Conservation (phyloP, 53 echinoderm and acorn worm species). For the Glandiceps talaboti region DNA sequence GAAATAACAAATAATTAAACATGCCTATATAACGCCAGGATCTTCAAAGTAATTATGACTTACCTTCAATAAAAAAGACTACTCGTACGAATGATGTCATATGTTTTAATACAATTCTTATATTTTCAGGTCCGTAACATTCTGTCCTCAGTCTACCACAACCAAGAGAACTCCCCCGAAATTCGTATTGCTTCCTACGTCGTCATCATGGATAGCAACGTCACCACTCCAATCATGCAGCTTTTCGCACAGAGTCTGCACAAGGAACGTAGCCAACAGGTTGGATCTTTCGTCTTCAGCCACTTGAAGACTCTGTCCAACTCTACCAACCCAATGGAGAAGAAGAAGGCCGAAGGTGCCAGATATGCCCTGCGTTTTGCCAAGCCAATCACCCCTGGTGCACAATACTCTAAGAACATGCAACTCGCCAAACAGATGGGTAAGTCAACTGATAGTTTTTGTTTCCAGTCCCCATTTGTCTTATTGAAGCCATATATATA, state of each 20-base stretch:
- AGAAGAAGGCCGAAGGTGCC: slow-evolving; percentile 9
- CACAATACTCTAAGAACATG: slow-evolving; percentile 35
- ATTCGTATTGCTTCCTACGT: slow-evolving; percentile 67
- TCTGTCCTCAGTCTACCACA: slow-evolving; percentile 29
- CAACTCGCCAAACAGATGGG: neutral
- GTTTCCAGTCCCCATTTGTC: no score
- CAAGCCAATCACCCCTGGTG: slow-evolving; percentile 16
- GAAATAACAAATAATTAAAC: no score
- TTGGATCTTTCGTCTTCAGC: slow-evolving; percentile 52
- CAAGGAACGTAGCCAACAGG: slow-evolving; percentile 47
- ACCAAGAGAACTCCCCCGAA: slow-evolving; percentile 32
- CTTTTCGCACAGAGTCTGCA: slow-evolving; percentile 27
- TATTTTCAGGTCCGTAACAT: slow-evolving; percentile 32
- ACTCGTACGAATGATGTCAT: no score
- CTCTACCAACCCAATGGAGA: slow-evolving; percentile 11
- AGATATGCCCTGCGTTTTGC: slow-evolving; percentile 4
- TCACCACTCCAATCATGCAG: slow-evolving; percentile 22
- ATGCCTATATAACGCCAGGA: no score
- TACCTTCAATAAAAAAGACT: no score
- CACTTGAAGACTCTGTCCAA: slow-evolving; percentile 37
- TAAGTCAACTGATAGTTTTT: no score
- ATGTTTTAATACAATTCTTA: slow-evolving; percentile 3
- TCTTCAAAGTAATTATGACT: no score
- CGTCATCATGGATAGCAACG: slow-evolving; percentile 57
- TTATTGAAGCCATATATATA: no score